These are phyloP conservation scores for Tursiops truncatus DNA, from an alignment of 2,113 vertebrate genomes.

Conservation along the genomic window DNA sequence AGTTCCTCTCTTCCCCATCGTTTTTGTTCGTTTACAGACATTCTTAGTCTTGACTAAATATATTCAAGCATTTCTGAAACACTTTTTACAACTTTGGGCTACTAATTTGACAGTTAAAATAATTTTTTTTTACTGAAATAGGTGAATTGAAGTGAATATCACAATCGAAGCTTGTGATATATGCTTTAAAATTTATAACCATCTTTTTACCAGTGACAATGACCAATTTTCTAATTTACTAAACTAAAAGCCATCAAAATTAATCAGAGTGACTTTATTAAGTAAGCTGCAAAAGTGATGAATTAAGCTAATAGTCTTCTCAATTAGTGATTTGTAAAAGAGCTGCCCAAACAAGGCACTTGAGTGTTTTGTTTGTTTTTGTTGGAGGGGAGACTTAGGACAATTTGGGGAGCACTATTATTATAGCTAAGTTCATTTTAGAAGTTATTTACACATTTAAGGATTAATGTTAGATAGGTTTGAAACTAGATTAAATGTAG, in stretches of 20 bases:
- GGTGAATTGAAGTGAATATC: not conserved
- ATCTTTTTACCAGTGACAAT: not conserved
- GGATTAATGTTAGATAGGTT: slow-evolving; percentile 21
- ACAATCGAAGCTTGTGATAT: not conserved
- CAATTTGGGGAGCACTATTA: too few relatives aligned
- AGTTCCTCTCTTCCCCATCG: not conserved
- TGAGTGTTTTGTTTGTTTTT: slow-evolving; percentile 34
- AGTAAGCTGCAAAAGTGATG: slow-evolving; percentile 22
- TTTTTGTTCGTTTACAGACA: not conserved
- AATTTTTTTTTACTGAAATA: not conserved
- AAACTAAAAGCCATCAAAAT: slow-evolving; percentile 40
- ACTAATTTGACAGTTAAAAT: slow-evolving; percentile 5
- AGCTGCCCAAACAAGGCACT: not conserved
- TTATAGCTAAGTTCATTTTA: slow-evolving; percentile 14
- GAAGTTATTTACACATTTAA: slow-evolving; percentile 23
- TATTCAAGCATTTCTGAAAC: slow-evolving; percentile 38
- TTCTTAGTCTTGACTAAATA: slow-evolving; percentile 40
- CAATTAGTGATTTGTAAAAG: slow-evolving; percentile 9
- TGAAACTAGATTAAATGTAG: slow-evolving; percentile 31
- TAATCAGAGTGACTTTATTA: slow-evolving; percentile 22
- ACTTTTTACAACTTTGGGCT: slow-evolving; percentile 33
- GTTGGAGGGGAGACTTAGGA: not conserved
- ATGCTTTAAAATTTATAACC: slow-evolving; percentile 21
- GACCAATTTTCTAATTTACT: not conserved
- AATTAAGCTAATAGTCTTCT: slow-evolving; percentile 18